phyloP scores from a whole-genome alignment of 2,888 invertebrate species.

The Uropetala carovei region DNA sequence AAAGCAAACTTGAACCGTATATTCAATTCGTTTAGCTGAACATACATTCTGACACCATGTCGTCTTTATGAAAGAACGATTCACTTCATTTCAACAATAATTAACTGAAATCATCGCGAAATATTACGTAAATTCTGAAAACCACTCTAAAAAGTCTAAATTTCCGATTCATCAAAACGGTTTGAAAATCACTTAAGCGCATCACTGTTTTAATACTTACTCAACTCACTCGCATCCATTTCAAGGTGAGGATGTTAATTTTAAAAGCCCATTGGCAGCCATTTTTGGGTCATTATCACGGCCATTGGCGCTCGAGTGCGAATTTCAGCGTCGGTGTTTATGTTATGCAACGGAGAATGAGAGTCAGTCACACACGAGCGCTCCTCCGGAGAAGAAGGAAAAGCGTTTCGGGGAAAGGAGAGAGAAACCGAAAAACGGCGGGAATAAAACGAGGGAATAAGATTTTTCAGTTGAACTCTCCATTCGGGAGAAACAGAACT shows the following conservation, averaged over 20 bases:
- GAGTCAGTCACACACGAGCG: not conserved
- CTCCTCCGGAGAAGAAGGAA: not conserved
- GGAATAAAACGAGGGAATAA: not conserved
- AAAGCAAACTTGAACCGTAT: too few species aligned
- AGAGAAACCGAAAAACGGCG: not conserved
- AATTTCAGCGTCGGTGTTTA: constrained; percentile 58
- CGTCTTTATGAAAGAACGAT: too few species aligned
- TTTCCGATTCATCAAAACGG: constrained; percentile 1
- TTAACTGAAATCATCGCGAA: too few species aligned
- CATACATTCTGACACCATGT: too few species aligned
- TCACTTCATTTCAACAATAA: too few species aligned
- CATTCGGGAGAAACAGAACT: not conserved
- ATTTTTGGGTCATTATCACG: constrained; percentile 64
- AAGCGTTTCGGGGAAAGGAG: not conserved
- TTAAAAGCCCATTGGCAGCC: constrained; percentile 63
- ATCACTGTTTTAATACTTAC: constrained; percentile 1
- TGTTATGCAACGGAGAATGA: not conserved
- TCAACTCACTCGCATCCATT: constrained; percentile 45
- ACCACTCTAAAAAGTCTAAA: not conserved
- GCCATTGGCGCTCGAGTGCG: constrained; percentile 59
- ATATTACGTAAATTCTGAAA: too few species aligned
- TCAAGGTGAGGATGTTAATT: constrained; percentile 52
- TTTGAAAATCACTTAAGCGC: not conserved
- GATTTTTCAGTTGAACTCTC: constrained; percentile 42
- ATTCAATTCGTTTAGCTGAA: too few species aligned